These are phyloP conservation scores for Brachionus paranguensis DNA, from an alignment of 1,140 invertebrate species.

Conservation along the genomic window DNA sequence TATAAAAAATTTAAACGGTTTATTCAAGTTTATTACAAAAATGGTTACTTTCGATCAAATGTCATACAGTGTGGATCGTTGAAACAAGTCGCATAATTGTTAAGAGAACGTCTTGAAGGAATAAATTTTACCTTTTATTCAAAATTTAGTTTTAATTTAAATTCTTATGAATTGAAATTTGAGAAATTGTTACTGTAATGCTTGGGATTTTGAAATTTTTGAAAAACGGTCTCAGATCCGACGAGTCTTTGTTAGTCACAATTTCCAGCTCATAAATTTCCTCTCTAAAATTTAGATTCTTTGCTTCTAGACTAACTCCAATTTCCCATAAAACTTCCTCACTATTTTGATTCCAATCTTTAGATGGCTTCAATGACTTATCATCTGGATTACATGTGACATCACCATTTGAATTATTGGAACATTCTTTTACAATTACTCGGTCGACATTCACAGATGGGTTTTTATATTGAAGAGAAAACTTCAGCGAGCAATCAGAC, in stretches of 20 bases:
- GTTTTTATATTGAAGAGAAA: neutral
- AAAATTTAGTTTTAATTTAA: neutral
- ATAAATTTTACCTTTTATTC: neutral
- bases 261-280: neutral
- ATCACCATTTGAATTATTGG: neutral
- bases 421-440: neutral
- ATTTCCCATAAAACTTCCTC: neutral
- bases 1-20: neutral
- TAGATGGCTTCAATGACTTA: neutral
- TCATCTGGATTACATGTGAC: neutral
- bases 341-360: neutral
- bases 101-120: neutral
- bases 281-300: neutral
- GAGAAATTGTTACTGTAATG: neutral
- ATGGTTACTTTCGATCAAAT: neutral
- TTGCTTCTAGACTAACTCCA: neutral
- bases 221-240: neutral
- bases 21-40: neutral
- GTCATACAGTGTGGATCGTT: neutral
- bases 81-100: neutral
- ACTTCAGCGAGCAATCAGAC: neutral
- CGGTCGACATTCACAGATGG: neutral
- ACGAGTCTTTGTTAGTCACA: neutral
- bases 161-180: neutral
- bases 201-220: neutral